Evolutionary conservation across 1,140 invertebrate genomes (phyloP).

Genomic region (Tetragonula clypearis): DNA sequence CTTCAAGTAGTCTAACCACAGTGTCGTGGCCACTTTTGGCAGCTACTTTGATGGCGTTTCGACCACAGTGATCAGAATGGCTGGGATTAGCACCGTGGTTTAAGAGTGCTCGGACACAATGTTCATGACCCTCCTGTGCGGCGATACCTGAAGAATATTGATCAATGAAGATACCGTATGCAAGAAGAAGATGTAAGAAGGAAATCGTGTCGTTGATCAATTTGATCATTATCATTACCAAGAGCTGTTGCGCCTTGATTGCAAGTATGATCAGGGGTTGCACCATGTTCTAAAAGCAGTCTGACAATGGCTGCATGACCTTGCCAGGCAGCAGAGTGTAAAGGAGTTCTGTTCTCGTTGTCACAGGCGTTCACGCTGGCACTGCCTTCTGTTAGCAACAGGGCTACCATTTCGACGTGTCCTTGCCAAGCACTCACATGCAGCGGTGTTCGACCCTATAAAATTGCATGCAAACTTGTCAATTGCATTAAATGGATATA

Average conservation of each 20-base stretch:
- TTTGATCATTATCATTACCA: slow-evolving; percentile 77
- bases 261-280: slow-evolving; percentile 94
- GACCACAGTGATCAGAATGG: slow-evolving; percentile 95
- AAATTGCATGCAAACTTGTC: not conserved
- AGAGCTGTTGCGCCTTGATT: slow-evolving; percentile 97
- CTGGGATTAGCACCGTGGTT: slow-evolving; percentile 95
- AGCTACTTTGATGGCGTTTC: slow-evolving; percentile 89
- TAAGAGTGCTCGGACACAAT: slow-evolving; percentile 92
- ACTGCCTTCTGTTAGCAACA: slow-evolving; percentile 89
- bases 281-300: slow-evolving; percentile 89
- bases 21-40: slow-evolving; percentile 89
- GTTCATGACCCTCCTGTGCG: slow-evolving; percentile 94
- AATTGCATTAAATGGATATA: not conserved
- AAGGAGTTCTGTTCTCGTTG: slow-evolving; percentile 92
- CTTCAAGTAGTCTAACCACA: slow-evolving; percentile 87
- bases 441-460: slow-evolving; percentile 91
- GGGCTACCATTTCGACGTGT: slow-evolving; percentile 93
- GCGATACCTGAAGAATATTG: slow-evolving; percentile 85
- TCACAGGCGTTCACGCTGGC: slow-evolving; percentile 95
- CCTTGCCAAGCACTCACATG: slow-evolving; percentile 98
- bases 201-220: not conserved
- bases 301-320: slow-evolving; percentile 93
- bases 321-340: slow-evolving; percentile 98
- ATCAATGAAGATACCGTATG: not conserved
- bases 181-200: not conserved